Conservation (phyloP, 2,888 invertebrate genomes). For the Meteorus colon region DNA sequence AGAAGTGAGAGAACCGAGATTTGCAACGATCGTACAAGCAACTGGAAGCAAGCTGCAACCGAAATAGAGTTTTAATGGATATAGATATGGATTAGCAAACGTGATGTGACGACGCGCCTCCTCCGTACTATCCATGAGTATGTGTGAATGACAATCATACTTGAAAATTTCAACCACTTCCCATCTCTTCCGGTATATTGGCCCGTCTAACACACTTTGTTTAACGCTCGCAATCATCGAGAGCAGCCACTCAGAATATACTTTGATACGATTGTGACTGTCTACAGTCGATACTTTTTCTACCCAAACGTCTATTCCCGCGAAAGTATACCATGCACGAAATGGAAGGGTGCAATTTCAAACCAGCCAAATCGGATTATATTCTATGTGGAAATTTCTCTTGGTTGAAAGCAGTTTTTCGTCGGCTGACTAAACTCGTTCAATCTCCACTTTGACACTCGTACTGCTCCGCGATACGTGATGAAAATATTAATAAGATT, state of each 20-base stretch:
- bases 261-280: background rate
- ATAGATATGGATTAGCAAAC: background rate
- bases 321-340: background rate
- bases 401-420: background rate
- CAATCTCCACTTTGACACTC: background rate
- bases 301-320: background rate
- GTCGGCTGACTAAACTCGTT: background rate
- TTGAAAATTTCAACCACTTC: background rate
- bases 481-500: background rate
- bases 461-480: background rate
- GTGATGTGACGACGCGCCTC: background rate
- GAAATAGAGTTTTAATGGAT: conserved; percentile 55
- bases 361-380: background rate
- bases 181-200: background rate
- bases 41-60: conserved; percentile 58
- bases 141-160: background rate
- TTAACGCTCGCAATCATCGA: background rate
- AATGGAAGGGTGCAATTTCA: background rate
- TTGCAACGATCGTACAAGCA: conserved; percentile 53
- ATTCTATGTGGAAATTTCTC: background rate
- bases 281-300: background rate
- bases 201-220: background rate
- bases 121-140: background rate
- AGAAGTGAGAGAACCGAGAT: background rate
- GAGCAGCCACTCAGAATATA: background rate